phyloP scores from a whole-genome alignment of 2,888 invertebrate genomes.

The Hermaeophaga mercurialis region DNA sequence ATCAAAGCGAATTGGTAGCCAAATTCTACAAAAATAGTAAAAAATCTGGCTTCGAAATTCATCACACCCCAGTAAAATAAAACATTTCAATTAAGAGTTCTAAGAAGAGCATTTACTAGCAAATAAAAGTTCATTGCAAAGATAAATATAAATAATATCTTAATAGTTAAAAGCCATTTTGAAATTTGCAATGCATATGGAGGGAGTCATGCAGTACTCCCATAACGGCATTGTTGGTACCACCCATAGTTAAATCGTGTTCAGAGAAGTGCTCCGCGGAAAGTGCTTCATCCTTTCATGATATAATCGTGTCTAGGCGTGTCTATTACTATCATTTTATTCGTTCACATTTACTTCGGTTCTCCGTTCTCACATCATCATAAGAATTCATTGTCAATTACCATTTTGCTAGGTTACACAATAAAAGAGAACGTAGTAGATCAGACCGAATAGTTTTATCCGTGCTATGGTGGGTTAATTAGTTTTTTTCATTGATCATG shows the following conservation, averaged over 20 bases:
- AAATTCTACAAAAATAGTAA: too few relatives aligned
- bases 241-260: constrained; percentile 34
- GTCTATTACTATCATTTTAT: constrained; percentile 32
- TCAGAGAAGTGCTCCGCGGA: constrained; percentile 22
- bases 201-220: constrained; percentile 28
- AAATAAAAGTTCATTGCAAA: too few relatives aligned
- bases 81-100: too few relatives aligned
- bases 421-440: neutral
- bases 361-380: constrained; percentile 19
- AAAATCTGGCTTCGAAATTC: too few relatives aligned
- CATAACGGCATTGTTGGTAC: constrained; percentile 33
- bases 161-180: constrained; percentile 20
- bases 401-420: constrained; percentile 10
- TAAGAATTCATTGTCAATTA: constrained; percentile 20
- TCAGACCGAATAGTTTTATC: neutral
- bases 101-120: too few relatives aligned
- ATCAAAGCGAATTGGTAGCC: too few relatives aligned
- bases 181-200: constrained; percentile 27
- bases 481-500: too few relatives aligned
- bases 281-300: constrained; percentile 33
- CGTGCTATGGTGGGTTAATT: too few relatives aligned
- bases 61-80: too few relatives aligned
- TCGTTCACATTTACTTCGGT: constrained; percentile 28
- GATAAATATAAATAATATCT: neutral
- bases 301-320: constrained; percentile 39